Base-by-base conservation (phyloP, 2,113 vertebrate species). In the Melanerpes formicivorus region DNA sequence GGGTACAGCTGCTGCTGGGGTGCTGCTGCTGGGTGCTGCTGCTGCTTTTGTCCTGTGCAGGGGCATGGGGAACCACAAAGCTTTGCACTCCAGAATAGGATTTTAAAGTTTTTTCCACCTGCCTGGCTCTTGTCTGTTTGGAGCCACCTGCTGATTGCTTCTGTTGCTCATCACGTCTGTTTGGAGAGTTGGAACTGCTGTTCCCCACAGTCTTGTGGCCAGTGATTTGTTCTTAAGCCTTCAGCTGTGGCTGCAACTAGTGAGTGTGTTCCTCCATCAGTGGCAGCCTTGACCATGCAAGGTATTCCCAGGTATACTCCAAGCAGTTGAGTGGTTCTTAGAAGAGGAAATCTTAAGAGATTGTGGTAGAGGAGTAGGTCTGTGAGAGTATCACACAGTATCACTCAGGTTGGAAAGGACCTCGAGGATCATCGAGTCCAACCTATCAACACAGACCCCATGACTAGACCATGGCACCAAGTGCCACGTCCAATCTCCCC, bases 181-280 rank as follows among this genome's bases (percentile, higher is more conserved):
- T 74, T 66, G 23, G 26, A 14, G 80, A 76, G 34, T 1, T 69
- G 50, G 30, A 62, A 59, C 8, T 76, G 19, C 40, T 25, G 4
- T 65, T 79, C 17, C 14, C 9, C 9, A 0, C 5, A 16, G 9
- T 80, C 67, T 75, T 9, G 2, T 27, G n/a, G 34, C 26, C n/a
- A 46, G 4, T 25, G 37, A 3, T 46, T 72, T 75, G 14, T 19
- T 67, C 63, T 52, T 6, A 2, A 3, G 34, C 27, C 48, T 75
- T 32, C 48, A 32, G 21, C n/a, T 58, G 19, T 54, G 59, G 56
- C n/a, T 74, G 56, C 37, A 62, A 8, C 4, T 22, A 11, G 9
- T 70, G 44, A 76, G 17, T 10, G 15, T 58, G 15, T 72, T 90
- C 42, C 30, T 78, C 48, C 0, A 1, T 11, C 32, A 22, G 0